These are phyloP conservation scores for Hippoglossus stenolepis DNA, from an alignment of 2,113 vertebrate genomes.

Conservation along the genomic window DNA sequence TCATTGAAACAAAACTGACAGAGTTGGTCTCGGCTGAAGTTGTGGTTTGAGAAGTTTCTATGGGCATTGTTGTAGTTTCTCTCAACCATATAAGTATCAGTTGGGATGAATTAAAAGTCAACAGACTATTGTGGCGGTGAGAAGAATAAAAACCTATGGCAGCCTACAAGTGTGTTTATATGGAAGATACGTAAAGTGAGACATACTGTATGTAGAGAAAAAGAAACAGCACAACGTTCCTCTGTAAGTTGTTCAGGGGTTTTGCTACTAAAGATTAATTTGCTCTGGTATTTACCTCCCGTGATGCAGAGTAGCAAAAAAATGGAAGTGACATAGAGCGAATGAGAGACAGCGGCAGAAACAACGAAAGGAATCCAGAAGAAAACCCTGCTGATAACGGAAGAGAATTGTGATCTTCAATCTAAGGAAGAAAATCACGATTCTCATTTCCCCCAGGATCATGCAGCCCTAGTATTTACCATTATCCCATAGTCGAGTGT, in stretches of 20 bases:
- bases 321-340: no score
- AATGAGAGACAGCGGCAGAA: no score
- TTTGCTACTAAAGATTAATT: background rate
- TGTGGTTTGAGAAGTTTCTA: constrained; percentile 20
- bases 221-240: background rate
- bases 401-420: no score
- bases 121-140: background rate
- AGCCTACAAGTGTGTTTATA: background rate
- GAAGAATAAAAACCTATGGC: background rate
- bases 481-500: no score
- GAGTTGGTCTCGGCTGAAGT: constrained; percentile 15
- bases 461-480: no score
- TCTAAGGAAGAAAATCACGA: no score
- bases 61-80: background rate
- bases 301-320: no score
- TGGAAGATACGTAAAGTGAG: background rate
- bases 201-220: background rate
- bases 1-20: constrained; percentile 24
- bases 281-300: no score
- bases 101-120: background rate
- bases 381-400: no score
- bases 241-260: background rate
- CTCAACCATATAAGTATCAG: background rate
- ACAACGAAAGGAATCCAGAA: no score
- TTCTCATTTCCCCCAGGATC: no score